Percentiles rank a stretch among this genome's conserved stretches.
Conservation (phyloP, 1,140 invertebrate species). For the Bacillus rossius region DNA sequence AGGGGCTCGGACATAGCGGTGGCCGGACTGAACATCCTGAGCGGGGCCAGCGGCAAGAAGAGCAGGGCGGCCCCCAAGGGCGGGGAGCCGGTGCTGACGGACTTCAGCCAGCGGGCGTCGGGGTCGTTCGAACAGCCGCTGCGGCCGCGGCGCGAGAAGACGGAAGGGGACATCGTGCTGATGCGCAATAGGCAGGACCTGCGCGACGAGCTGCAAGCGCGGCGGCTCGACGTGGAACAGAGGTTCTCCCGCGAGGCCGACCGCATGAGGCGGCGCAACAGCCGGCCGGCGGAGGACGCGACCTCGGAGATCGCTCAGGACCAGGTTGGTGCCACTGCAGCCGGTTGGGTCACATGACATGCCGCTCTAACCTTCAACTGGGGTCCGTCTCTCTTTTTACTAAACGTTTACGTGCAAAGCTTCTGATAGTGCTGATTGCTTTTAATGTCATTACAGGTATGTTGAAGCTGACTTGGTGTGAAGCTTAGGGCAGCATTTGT, state of each 20-base stretch:
- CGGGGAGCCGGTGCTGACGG: slow-evolving; percentile 64
- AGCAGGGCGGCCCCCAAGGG: slow-evolving; percentile 25
- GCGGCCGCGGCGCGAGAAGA: slow-evolving; percentile 72
- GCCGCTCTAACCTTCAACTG: slow-evolving; percentile 4
- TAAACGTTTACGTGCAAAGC: no score
- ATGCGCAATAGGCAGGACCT: slow-evolving; percentile 40
- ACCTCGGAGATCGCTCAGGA: not conserved
- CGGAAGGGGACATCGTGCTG: slow-evolving; percentile 76
- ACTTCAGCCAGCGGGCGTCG: slow-evolving; percentile 46
- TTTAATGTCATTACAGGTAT: no score
- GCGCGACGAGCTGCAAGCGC: slow-evolving; percentile 41
- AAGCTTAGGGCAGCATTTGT: not conserved
- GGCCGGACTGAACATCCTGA: slow-evolving; percentile 1
- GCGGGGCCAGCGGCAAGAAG: slow-evolving; percentile 33
- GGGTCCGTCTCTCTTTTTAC: not conserved
- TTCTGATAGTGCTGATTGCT: no score
- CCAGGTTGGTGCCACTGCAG: no score
- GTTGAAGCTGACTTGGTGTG: no score
- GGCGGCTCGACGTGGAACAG: slow-evolving; percentile 44
- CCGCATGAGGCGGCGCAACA: slow-evolving; percentile 41
- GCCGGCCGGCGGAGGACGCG: slow-evolving; percentile 40
- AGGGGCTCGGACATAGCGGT: slow-evolving; percentile 22
- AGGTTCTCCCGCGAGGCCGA: slow-evolving; percentile 32
- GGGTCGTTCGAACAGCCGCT: not conserved
- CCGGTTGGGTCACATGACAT: not conserved